A percentile compares a stretch with the other conserved stretches of the same genome.
Conservation (phyloP, 2,888 invertebrate species). For the Ectemnius continuus region DNA sequence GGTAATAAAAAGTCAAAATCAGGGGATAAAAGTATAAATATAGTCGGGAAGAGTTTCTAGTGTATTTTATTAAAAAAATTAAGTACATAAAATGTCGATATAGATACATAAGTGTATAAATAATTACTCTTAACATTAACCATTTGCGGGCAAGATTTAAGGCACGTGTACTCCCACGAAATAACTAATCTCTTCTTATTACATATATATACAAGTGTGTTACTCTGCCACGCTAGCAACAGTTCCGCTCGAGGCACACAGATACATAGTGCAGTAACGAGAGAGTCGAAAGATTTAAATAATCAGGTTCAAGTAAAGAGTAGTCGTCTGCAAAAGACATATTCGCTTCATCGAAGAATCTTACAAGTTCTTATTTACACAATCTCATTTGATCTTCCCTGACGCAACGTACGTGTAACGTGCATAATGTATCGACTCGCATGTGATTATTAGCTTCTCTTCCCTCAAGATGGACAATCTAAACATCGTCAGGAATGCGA, state of each 20-base stretch:
- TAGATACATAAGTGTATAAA: slow-evolving; percentile 66
- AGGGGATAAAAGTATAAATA: no score
- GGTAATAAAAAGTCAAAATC: no score
- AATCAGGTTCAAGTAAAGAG: slow-evolving; percentile 10
- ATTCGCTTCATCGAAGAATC: slow-evolving; percentile 9
- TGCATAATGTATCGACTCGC: no score
- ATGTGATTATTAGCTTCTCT: no score
- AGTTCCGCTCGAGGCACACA: background rate
- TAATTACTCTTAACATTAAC: slow-evolving; percentile 67
- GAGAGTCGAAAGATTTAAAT: slow-evolving; percentile 43
- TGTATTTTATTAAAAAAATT: slow-evolving; percentile 58
- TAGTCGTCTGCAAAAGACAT: no score
- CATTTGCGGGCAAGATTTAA: slow-evolving; percentile 73
- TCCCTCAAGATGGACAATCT: no score
- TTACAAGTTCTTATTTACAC: slow-evolving; percentile 50
- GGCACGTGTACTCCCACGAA: slow-evolving; percentile 67
- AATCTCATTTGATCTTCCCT: slow-evolving; percentile 23
- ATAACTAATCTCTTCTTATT: slow-evolving; percentile 59
- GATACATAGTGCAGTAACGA: slow-evolving; percentile 20
- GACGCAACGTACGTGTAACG: no score
- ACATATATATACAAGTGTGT: slow-evolving; percentile 67
- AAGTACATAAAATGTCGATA: slow-evolving; percentile 58
- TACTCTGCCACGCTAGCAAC: slow-evolving; percentile 33
- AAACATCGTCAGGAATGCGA: slow-evolving; percentile 29
- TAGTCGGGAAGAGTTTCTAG: slow-evolving; percentile 21